A percentile compares a stretch with the other conserved stretches of the same genome.
Evolutionary conservation across 35 echinoderm and acorn worm species (phyloP).

Genomic region (Lytechinus variegatus): DNA sequence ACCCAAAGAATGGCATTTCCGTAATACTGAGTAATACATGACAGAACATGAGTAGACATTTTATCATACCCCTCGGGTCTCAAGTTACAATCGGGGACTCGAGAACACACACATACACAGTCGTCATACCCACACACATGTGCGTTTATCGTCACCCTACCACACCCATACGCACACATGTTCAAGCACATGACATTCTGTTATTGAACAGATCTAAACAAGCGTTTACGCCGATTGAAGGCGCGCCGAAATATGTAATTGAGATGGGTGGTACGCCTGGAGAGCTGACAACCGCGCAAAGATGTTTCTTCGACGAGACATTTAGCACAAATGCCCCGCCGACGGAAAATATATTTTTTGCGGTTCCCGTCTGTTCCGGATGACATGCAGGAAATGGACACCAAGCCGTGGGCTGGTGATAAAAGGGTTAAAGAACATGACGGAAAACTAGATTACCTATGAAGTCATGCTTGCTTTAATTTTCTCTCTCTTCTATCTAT

Average conservation of each 20-base stretch:
- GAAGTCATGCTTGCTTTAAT: not conserved
- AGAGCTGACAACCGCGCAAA: not conserved
- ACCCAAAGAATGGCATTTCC: not conserved
- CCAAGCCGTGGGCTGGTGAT: not conserved
- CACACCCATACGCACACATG: not conserved
- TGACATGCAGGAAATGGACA: not conserved
- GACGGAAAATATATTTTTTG: not conserved
- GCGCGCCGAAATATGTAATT: conserved; percentile 9
- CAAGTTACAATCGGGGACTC: not conserved
- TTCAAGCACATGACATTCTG: not conserved
- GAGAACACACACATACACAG: not conserved
- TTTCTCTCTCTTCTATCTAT: not conserved
- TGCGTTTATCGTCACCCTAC: not conserved
- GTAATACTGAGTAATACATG: not conserved
- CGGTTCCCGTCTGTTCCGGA: not conserved
- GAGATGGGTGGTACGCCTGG: not conserved
- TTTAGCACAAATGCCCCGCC: not conserved
- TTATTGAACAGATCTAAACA: not conserved
- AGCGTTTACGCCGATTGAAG: conserved; percentile 4
- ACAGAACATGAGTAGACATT: not conserved
- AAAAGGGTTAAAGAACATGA: not conserved
- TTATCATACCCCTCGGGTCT: not conserved
- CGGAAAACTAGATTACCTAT: not conserved
- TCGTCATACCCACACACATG: no score
- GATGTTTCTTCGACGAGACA: not conserved